phyloP scores from a whole-genome alignment of 2,888 invertebrate genomes.

The Dryadula phaetusa region DNA sequence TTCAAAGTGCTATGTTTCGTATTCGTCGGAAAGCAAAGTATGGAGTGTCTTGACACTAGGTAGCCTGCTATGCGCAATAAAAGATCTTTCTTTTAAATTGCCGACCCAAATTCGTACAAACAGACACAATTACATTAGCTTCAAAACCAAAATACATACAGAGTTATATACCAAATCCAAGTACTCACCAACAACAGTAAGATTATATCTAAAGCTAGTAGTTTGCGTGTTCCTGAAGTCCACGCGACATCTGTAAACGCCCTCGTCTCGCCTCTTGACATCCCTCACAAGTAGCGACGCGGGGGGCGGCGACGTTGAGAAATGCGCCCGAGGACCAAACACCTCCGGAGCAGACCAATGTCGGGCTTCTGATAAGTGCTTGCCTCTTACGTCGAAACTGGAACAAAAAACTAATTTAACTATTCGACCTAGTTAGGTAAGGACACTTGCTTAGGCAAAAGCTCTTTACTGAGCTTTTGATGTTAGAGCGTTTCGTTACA shows the following conservation, averaged over 20 bases:
- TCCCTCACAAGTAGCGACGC: conserved; percentile 90
- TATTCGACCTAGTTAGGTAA: conserved; percentile 1
- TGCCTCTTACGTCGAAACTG: conserved; percentile 95
- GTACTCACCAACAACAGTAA: conserved; percentile 93
- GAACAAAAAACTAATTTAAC: conserved; percentile 12
- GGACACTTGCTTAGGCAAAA: not conserved
- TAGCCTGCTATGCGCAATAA: too few relatives aligned
- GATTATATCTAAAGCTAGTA: conserved; percentile 94
- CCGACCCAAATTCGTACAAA: too few relatives aligned
- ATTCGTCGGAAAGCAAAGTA: too few relatives aligned
- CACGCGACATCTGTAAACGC: conserved; percentile 94
- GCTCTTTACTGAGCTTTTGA: conserved; percentile 5
- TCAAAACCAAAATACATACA: not conserved
- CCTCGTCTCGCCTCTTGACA: conserved; percentile 94
- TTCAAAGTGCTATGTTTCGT: too few relatives aligned
- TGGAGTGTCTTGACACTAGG: too few relatives aligned
- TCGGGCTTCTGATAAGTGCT: conserved; percentile 89
- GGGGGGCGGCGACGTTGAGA: conserved; percentile 90
- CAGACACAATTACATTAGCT: too few relatives aligned
- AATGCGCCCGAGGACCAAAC: conserved; percentile 94
- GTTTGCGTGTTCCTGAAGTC: conserved; percentile 96
- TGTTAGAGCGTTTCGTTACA: conserved; percentile 1
- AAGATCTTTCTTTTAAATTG: too few relatives aligned
- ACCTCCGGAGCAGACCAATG: conserved; percentile 94
- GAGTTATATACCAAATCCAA: not conserved